Evolutionary conservation across 2,113 vertebrate species (phyloP).

Genomic region (Heloderma charlesbogerti): DNA sequence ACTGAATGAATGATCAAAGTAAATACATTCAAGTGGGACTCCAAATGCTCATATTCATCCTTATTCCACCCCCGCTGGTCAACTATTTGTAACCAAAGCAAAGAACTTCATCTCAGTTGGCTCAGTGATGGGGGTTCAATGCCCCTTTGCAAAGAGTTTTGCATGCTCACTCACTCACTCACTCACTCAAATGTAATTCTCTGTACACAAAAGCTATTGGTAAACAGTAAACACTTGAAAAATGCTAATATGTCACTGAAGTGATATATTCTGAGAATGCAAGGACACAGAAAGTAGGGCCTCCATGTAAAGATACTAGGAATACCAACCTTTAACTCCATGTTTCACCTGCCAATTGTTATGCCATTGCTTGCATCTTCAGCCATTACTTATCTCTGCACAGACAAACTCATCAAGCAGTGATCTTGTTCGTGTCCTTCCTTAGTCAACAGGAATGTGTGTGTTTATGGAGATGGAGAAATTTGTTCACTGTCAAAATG

Average conservation of each 20-base stretch:
- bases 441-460: not conserved
- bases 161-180: fast-evolving
- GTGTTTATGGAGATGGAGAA: constrained; percentile 38
- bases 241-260: not conserved
- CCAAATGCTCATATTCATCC: not conserved
- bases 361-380: constrained; percentile 18
- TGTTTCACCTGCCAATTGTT: not conserved
- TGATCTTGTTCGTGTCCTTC: constrained; percentile 13
- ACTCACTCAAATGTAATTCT: not conserved
- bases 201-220: not conserved
- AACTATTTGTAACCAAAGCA: not conserved
- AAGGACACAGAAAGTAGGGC: not conserved
- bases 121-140: too few species aligned
- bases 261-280: constrained; percentile 32
- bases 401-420: not conserved
- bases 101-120: not conserved
- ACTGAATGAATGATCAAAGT: not conserved
- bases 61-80: not conserved
- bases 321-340: constrained; percentile 30
- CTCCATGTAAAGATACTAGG: not conserved
- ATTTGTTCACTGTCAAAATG: constrained; percentile 35
- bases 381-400: not conserved
- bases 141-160: not conserved
- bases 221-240: not conserved
- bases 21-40: not conserved